These are phyloP conservation scores for Trididemnum nubilum DNA, from an alignment of 23 tunicate species.

Conservation along the genomic window DNA sequence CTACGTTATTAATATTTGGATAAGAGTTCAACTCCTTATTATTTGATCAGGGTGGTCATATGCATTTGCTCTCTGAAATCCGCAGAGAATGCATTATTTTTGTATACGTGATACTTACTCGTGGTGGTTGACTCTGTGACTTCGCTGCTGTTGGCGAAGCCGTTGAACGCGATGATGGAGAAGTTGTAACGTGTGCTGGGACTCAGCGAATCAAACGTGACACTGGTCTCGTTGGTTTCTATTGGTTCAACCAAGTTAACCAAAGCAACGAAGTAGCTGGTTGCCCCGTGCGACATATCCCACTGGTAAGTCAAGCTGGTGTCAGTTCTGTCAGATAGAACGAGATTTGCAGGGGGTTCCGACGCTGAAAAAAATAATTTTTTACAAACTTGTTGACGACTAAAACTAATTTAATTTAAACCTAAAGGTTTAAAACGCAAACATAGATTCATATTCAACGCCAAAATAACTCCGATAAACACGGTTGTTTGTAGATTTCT, in stretches of 20 bases:
- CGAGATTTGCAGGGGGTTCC: neutral
- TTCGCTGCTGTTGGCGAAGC: neutral
- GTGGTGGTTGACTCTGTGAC: neutral
- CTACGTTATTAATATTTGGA: too few species aligned
- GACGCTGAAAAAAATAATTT: neutral
- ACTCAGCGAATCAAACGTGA: neutral
- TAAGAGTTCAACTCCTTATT: too few species aligned
- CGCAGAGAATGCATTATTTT: too few species aligned
- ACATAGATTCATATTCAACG: too few species aligned
- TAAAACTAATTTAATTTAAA: too few species aligned
- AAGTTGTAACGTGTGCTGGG: neutral
- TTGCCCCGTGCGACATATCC: neutral
- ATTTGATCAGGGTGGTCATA: too few species aligned
- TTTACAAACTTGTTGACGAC: neutral
- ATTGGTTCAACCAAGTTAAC: neutral
- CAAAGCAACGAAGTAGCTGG: neutral
- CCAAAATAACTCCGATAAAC: too few species aligned
- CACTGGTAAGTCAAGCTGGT: neutral
- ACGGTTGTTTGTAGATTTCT: too few species aligned
- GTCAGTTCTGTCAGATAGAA: neutral
- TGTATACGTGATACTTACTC: neutral
- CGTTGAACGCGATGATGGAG: neutral
- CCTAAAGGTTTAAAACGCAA: too few species aligned
- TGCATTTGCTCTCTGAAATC: too few species aligned
- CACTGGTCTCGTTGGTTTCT: neutral